Evolutionary conservation across 2,888 invertebrate genomes (phyloP), one percentile per base, ranked within the genome.

Genomic region (Drosophila falleni): DNA sequence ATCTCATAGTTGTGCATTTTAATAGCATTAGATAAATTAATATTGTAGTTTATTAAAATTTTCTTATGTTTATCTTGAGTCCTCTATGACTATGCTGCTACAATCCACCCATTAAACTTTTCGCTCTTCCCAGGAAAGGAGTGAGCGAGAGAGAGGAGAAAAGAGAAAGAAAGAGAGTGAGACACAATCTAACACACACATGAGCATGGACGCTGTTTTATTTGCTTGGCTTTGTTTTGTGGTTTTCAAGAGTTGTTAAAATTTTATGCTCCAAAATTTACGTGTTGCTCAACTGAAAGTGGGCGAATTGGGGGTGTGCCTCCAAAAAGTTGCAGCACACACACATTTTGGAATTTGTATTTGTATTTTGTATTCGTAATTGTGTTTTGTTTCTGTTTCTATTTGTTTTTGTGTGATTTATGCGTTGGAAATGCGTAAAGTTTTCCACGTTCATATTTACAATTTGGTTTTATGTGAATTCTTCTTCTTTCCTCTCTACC

Each of bases 261-360:
- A 80, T 81, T 78, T 79, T 82, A 82, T 87, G 87, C 59, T 64
- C 71, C 67, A 71, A 85, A 71, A 74, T 82, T 61, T 88, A 83
- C 83, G 88, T 88, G 82, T 82, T 79, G 65, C 75, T 58, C 66
- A 59, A 59, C 66, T 56, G 44, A 65, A 62, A 50, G 33, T 44
- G 54, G 53, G 47, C 41, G 39, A 46, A 8, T 35, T 13, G 53
- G 46, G 35, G 50, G 49, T 63, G 69, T 73, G 55, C 13, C 26
- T 6, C 42, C 54, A 46, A 62, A 59, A 71, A 63, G 62, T 64
- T 62, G 53, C 44, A 23, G 23, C 13, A 39, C 37, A n/a, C 37
- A n/a, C 29, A 31, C n/a, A 56, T 11, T 63, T 41, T 16, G 15
- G 33, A 69, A 49, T 51, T 44, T 23, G 23, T 19, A 19, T 19